A percentile compares a stretch with the other conserved stretches of the same genome.
These are phyloP conservation scores for Rhynchophorus ferrugineus DNA, from an alignment of 1,140 invertebrate species.

Conservation along the genomic window DNA sequence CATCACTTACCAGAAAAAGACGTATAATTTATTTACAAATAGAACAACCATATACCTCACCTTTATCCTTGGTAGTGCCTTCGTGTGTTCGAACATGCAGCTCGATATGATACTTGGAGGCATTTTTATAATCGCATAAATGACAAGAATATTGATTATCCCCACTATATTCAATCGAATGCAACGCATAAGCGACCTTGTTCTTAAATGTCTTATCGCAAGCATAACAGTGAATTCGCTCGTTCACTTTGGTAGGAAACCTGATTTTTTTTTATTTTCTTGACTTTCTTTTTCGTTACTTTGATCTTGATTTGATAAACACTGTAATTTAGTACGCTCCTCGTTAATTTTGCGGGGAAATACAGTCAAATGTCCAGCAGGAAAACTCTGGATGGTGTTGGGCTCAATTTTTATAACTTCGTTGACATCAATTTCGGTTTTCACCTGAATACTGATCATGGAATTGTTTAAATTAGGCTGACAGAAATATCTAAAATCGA, in stretches of 20 bases:
- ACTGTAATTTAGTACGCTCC: constrained; percentile 2
- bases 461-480: too few relatives aligned
- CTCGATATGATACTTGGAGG: constrained; percentile 40
- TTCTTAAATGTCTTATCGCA: constrained; percentile 33
- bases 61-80: constrained; percentile 44
- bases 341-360: too few relatives aligned
- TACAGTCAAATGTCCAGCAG: too few relatives aligned
- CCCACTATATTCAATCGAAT: constrained; percentile 33
- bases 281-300: constrained; percentile 9
- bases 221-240: constrained; percentile 31
- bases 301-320: constrained; percentile 9
- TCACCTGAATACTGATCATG: too few relatives aligned
- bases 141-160: constrained; percentile 39
- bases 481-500: too few relatives aligned
- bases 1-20: constrained; percentile 32
- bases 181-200: constrained; percentile 29
- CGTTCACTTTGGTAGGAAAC: constrained; percentile 43
- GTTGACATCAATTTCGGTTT: not conserved
- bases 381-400: too few relatives aligned
- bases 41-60: constrained; percentile 44
- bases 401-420: not conserved
- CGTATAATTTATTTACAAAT: constrained; percentile 39
- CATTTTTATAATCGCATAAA: constrained; percentile 40
- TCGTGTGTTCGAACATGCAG: constrained; percentile 38
- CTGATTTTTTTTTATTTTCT: constrained; percentile 33